A percentile compares a stretch with the other conserved stretches of the same genome.
Evolutionary conservation across 2,797 vertebrate genomes (phyloP).

Genomic region (Sebastes matsubarae): DNA sequence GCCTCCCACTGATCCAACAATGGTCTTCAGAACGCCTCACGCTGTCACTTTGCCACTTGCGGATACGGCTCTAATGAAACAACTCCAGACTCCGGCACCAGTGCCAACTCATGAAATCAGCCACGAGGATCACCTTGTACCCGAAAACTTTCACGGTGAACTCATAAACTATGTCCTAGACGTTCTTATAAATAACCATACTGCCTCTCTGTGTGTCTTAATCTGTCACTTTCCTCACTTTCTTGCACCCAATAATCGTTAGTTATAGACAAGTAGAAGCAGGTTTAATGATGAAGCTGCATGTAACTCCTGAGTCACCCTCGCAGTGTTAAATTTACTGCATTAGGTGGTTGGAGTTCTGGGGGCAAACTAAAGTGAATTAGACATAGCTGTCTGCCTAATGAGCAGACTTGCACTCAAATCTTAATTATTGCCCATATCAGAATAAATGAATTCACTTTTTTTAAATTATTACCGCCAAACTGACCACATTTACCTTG

Average conservation of each 20-base stretch:
- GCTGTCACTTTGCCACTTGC: slow-evolving; percentile 49
- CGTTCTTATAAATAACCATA: slow-evolving; percentile 40
- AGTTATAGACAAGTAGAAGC: slow-evolving; percentile 16
- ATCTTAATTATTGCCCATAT: slow-evolving; percentile 37
- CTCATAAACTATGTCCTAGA: slow-evolving; percentile 38
- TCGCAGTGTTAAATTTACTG: slow-evolving; percentile 27
- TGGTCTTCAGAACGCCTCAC: slow-evolving; percentile 37
- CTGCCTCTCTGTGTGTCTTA: neutral
- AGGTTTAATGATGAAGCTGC: slow-evolving; percentile 10
- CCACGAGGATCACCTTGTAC: slow-evolving; percentile 49
- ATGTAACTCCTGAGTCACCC: neutral
- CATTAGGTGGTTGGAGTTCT: slow-evolving; percentile 28
- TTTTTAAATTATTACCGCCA: slow-evolving; percentile 13
- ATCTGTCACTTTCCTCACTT: slow-evolving; percentile 11
- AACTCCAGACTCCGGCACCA: slow-evolving; percentile 12
- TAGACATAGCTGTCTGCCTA: slow-evolving; percentile 32
- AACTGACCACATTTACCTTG: slow-evolving; percentile 32
- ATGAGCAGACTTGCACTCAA: slow-evolving; percentile 29
- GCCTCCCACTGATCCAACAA: slow-evolving; percentile 51
- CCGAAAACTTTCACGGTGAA: slow-evolving; percentile 26
- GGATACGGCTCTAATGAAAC: slow-evolving; percentile 44
- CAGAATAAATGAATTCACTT: slow-evolving; percentile 28
- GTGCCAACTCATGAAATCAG: slow-evolving; percentile 48
- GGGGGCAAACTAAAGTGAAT: slow-evolving; percentile 19
- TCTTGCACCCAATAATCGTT: slow-evolving; percentile 9